A percentile compares a stretch with the other conserved stretches of the same genome.
Evolutionary conservation across 2,113 vertebrate genomes (phyloP).

Genomic region (Ivindomyrus marchei): DNA sequence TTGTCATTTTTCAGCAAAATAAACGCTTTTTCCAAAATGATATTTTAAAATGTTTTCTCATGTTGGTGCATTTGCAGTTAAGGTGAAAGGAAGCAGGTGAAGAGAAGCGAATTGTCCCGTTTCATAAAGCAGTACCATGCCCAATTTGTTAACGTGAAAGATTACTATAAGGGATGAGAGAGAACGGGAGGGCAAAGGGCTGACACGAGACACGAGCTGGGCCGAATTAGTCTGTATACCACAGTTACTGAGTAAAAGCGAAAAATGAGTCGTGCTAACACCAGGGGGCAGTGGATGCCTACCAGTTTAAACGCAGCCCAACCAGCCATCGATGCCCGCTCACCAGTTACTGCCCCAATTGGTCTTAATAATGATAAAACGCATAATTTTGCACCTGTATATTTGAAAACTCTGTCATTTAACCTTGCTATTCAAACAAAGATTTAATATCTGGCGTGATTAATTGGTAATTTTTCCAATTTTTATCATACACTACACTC

Average conservation of each 20-base stretch:
- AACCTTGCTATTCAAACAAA: not conserved
- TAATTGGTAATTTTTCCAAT: not conserved
- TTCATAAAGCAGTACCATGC: not conserved
- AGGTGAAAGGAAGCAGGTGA: not conserved
- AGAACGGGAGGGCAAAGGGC: not conserved
- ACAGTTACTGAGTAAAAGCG: not conserved
- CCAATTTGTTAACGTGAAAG: not conserved
- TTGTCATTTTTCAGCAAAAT: not conserved
- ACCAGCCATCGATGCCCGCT: not conserved
- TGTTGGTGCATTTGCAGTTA: not conserved
- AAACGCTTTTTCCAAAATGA: not conserved
- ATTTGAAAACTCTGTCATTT: not conserved
- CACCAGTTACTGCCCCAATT: not conserved
- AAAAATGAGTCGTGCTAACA: not conserved
- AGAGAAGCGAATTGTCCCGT: not conserved
- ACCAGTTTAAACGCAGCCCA: not conserved
- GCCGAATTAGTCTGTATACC: not conserved
- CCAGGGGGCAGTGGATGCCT: not conserved
- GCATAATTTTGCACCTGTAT: not conserved
- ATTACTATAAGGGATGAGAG: not conserved
- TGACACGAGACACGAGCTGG: not conserved
- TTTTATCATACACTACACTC: not conserved
- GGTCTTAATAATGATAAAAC: not conserved
- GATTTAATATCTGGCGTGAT: not conserved
- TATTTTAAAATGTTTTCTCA: not conserved